Evolutionary conservation across 2,888 invertebrate species (phyloP), one percentile per base, ranked within the genome.

Genomic region (Iselma pallidipennis): DNA sequence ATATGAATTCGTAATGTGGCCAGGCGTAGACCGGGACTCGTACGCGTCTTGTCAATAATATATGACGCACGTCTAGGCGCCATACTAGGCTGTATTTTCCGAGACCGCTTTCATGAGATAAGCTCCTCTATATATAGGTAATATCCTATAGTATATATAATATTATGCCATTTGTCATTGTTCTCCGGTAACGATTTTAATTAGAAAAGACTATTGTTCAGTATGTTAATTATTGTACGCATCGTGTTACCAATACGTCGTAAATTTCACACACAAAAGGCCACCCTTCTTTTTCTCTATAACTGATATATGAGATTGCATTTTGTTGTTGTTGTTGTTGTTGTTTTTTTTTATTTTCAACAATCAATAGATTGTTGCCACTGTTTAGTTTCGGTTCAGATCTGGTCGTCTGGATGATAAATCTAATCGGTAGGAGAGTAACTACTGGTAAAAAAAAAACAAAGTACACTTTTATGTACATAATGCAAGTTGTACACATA

Each of bases 11-110:
- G 79, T 81, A 81, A 70, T 78, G 60, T 67, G 71, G 66, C 52
- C 49, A 58, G 31, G 55, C 54, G 57, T 66, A 59, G 56, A 23
- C 49, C 60, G 57, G 49, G 49, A 16, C 70, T 71, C 70, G 75
- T 76, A 78, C 75, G 76, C 74, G 79, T 83, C 74, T 85, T 81
- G 86, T 91, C 82, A 80, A 81, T 81, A 79, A 80, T 80, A 76
- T 75, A 80, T 78, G 73, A 74, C 69, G 71, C 78, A 77, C 78
- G 77, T 78, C 77, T 75, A 74, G 73, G 69, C 72, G 59, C 55
- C 56, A 59, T 45, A 31, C 21, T 31, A 23, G 23, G n/a, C 12
- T 4, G n/a, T 49, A 55, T 55, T 28, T 56, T 56, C 56, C 56
- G 26, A 49, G 25, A 25, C 9, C 45, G 21, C 21, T 37, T 49